Conservation (phyloP, 1,140 invertebrate genomes). For the Plectrocnemia conspersa region DNA sequence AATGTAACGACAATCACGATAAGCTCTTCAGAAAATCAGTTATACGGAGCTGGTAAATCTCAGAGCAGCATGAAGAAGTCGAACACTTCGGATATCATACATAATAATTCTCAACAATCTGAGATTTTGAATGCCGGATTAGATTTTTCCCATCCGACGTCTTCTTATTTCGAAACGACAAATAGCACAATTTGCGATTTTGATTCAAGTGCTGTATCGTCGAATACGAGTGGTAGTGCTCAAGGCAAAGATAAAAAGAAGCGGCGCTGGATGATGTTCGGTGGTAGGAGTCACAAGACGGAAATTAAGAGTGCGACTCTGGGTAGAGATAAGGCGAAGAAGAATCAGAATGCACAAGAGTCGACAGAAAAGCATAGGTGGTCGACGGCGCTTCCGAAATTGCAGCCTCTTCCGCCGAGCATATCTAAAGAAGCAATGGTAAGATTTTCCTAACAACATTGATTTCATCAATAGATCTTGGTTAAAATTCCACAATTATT, state of each 20-base stretch:
- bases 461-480: neutral
- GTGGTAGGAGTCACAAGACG: constrained; percentile 53
- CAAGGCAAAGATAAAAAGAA: constrained; percentile 56
- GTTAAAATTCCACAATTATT: constrained; percentile 21
- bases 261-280: constrained; percentile 59
- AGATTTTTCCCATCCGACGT: constrained; percentile 40
- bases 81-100: constrained; percentile 20
- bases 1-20: constrained; percentile 47
- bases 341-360: constrained; percentile 45
- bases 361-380: constrained; percentile 56
- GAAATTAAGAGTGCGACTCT: constrained; percentile 61
- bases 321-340: constrained; percentile 55
- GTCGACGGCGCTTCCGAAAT: constrained; percentile 61
- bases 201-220: constrained; percentile 33
- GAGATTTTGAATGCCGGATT: constrained; percentile 32
- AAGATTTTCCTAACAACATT: constrained; percentile 34
- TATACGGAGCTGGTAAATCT: constrained; percentile 19
- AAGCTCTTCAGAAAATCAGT: constrained; percentile 33
- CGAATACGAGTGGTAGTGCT: constrained; percentile 38
- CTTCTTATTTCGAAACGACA: constrained; percentile 42
- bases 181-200: constrained; percentile 37
- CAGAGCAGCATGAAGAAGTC: constrained; percentile 19
- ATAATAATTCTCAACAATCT: constrained; percentile 36
- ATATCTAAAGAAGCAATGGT: constrained; percentile 74
- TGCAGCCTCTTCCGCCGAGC: constrained; percentile 63